Percentiles rank a stretch among this genome's conserved stretches.
Evolutionary conservation across 1,140 invertebrate genomes (phyloP).

Genomic region (Leptinotarsa undecemlineata): DNA sequence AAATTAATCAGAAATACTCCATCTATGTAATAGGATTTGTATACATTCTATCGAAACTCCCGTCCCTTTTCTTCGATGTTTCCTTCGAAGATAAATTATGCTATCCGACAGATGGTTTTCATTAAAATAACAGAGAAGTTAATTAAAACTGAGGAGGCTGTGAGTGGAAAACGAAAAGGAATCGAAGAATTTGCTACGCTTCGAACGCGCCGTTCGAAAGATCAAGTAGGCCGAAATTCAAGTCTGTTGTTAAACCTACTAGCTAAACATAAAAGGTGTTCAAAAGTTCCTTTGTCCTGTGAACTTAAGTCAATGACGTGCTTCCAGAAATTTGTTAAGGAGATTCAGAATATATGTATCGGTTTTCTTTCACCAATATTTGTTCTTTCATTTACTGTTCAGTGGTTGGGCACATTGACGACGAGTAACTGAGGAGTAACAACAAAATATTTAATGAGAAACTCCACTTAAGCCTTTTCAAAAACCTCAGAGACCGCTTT

Average conservation of each 20-base stretch:
- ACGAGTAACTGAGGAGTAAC: too few species aligned
- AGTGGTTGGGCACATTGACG: too few species aligned
- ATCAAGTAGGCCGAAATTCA: conserved; percentile 14
- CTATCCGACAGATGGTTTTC: conserved; percentile 19
- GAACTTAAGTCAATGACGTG: not conserved
- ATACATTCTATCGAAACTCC: too few species aligned
- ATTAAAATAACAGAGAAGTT: conserved; percentile 25
- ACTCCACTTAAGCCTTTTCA: too few species aligned
- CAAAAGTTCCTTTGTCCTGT: not conserved
- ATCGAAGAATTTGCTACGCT: conserved; percentile 23
- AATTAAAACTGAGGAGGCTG: conserved; percentile 21
- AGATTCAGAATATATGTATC: too few species aligned
- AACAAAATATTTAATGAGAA: too few species aligned
- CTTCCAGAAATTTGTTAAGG: too few species aligned
- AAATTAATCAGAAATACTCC: too few species aligned
- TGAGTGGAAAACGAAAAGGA: conserved; percentile 11
- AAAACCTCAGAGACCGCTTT: too few species aligned
- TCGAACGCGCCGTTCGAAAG: not conserved
- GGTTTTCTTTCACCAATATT: too few species aligned
- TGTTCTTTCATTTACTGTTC: too few species aligned
- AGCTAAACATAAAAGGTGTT: conserved; percentile 9
- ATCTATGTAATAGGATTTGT: too few species aligned
- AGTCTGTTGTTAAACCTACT: conserved; percentile 11
- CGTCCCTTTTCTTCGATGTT: not conserved
- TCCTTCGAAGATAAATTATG: conserved; percentile 6